Percentiles rank a stretch among this genome's conserved stretches.
Conservation (phyloP, 2,113 vertebrate species). For the Poicephalus meyeri region DNA sequence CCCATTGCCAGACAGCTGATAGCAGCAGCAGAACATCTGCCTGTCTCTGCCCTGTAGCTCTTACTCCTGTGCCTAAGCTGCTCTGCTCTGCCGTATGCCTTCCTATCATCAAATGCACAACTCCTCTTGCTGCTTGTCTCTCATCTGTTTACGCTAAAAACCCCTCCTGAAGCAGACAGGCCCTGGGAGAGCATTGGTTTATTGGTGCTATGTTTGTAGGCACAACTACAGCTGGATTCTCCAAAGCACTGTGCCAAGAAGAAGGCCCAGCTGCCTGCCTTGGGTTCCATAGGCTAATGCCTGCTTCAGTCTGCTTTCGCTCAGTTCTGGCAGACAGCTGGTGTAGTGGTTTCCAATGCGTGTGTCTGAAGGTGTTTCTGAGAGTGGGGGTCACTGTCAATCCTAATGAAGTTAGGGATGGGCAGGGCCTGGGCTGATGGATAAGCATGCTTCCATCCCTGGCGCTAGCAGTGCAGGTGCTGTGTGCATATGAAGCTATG, state of each 20-base stretch:
- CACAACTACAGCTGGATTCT: background rate
- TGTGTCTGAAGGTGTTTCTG: background rate
- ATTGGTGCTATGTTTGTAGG: background rate
- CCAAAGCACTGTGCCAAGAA: background rate
- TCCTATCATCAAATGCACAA: background rate
- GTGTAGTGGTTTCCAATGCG: no score
- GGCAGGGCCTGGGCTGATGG: background rate
- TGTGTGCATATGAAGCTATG: background rate
- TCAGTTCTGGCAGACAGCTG: background rate
- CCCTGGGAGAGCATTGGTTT: background rate
- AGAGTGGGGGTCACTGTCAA: background rate
- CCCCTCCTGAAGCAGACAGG: background rate
- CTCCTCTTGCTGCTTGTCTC: background rate
- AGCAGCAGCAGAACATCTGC: conserved; percentile 8
- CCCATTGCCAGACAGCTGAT: background rate
- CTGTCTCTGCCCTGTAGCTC: background rate
- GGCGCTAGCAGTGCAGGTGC: background rate
- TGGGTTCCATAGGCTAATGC: background rate
- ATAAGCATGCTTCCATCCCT: background rate
- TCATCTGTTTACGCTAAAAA: background rate
- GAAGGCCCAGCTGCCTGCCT: background rate
- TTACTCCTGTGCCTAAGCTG: background rate
- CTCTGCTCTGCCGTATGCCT: background rate
- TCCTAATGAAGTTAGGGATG: background rate
- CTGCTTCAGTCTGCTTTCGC: background rate